Conservation (phyloP, 2,888 invertebrate species). For the Ennomos erosarius region DNA sequence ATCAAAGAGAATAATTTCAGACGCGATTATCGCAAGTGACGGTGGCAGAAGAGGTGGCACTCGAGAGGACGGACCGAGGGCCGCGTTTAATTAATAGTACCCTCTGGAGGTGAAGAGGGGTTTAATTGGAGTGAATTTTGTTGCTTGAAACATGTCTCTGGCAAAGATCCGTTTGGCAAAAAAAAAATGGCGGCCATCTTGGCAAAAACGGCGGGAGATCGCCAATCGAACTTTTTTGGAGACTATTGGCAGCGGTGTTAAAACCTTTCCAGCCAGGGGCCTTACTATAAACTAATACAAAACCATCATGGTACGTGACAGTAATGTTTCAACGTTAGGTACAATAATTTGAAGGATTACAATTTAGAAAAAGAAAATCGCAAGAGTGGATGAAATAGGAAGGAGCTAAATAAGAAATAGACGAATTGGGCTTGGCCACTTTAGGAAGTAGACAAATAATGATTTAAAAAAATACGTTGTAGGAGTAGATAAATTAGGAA, state of each 20-base stretch:
- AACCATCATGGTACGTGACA: no score
- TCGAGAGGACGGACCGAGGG: constrained; percentile 48
- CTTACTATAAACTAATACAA: no score
- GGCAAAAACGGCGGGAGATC: constrained; percentile 21
- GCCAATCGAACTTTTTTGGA: constrained; percentile 17
- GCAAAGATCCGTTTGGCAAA: constrained; percentile 21
- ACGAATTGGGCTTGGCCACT: no score
- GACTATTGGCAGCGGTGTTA: constrained; percentile 16
- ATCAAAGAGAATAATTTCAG: constrained; percentile 74
- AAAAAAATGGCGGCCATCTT: constrained; percentile 26
- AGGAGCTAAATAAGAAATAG: no score
- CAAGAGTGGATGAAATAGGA: no score
- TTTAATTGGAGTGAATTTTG: constrained; percentile 42
- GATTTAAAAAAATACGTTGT: no score
- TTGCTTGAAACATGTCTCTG: constrained; percentile 33
- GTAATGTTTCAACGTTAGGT: no score
- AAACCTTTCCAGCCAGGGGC: constrained; percentile 19
- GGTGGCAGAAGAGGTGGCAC: constrained; percentile 47
- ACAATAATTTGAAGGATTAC: no score
- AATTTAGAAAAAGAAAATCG: no score
- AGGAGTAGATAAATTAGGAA: no score
- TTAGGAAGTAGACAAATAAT: no score
- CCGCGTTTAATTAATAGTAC: constrained; percentile 73
- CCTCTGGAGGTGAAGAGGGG: constrained; percentile 43
- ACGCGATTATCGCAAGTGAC: constrained; percentile 71